Percentiles rank a stretch among this genome's conserved stretches.
Evolutionary conservation across 2,113 vertebrate species (phyloP).

Genomic region (Hydrochoerus hydrochaeris): DNA sequence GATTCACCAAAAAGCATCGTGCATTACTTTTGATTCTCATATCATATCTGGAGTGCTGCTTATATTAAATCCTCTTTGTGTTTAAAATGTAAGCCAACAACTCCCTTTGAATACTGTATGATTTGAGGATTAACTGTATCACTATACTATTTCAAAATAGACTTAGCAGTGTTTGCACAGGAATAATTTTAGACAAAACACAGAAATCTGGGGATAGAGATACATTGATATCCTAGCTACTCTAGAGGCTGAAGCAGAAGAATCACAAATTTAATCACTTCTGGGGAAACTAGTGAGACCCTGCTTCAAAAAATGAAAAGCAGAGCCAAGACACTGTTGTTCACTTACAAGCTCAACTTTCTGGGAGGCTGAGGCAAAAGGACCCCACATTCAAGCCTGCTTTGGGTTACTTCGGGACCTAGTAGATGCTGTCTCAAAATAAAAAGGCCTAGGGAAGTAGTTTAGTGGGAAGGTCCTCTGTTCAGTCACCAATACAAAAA

Average conservation of each 20-base stretch:
- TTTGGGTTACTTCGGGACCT: too few relatives aligned
- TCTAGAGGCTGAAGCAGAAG: not conserved
- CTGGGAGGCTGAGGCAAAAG: too few relatives aligned
- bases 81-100: constrained; percentile 21
- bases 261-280: not conserved
- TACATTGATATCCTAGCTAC: not conserved
- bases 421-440: too few relatives aligned
- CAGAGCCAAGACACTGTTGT: too few relatives aligned
- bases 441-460: too few relatives aligned
- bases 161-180: not conserved
- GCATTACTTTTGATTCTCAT: not conserved
- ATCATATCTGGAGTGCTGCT: not conserved
- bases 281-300: not conserved
- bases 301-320: not conserved
- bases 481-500: not conserved
- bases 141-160: not conserved
- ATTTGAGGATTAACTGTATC: not conserved
- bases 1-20: not conserved
- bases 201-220: not conserved
- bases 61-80: constrained; percentile 45
- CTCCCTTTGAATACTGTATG: not conserved
- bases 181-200: constrained; percentile 11
- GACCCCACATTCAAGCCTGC: too few relatives aligned
- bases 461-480: too few relatives aligned
- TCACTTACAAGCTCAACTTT: too few relatives aligned